Base-by-base conservation (phyloP, 2,888 invertebrate genomes). In the Eueremaeus valkanovi region DNA sequence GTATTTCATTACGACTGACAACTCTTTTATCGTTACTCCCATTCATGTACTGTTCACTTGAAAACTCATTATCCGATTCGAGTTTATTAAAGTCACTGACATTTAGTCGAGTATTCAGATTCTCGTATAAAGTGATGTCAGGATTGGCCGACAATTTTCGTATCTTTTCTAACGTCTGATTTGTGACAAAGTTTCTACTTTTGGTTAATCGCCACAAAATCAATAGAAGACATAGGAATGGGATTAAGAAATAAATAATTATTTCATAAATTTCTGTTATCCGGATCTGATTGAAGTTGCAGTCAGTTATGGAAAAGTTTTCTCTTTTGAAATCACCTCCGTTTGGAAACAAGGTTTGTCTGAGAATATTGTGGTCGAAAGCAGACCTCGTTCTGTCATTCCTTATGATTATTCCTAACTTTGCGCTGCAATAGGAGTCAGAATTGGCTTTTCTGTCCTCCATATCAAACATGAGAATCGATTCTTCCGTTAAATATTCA, bases 131-230 rank as follows among this genome's bases (percentile, higher is more conserved):
- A 27, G 6, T 55, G 3, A 31, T 21, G 0, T 61, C 33, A 1
- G 0, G 9, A 40, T 36, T 29, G 1, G 63, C 40, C 3, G 1
- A 21, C 8, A 36, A 24, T 24, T 40, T 40, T 40, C 40, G 5
- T 40, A 40, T 68, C 33, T 63, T 36, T 68, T 55, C 42, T 6
- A 68, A n/a, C 8, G 36, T 24, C 21, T 68, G n/a, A 68, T 36
- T 40, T 6, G 18, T 40, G 5, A 68, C 1, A 21, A 68, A 6
- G 0, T 68, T 36, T 33, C 9, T 1, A 9, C 21, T 18, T 68
- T 21, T 8, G 1, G 6, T 21, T 16, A 68, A 40, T 13, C 5
- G 1, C 40, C 36, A 68, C 21, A 68, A 68, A 13, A 68, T 2
- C 6, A 36, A 21, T 13, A 11, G 18, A 24, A 68, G 3, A 3